A percentile compares a stretch with the other conserved stretches of the same genome.
Evolutionary conservation across 2,113 vertebrate genomes (phyloP).

Genomic region (Acanthisitta chloris): DNA sequence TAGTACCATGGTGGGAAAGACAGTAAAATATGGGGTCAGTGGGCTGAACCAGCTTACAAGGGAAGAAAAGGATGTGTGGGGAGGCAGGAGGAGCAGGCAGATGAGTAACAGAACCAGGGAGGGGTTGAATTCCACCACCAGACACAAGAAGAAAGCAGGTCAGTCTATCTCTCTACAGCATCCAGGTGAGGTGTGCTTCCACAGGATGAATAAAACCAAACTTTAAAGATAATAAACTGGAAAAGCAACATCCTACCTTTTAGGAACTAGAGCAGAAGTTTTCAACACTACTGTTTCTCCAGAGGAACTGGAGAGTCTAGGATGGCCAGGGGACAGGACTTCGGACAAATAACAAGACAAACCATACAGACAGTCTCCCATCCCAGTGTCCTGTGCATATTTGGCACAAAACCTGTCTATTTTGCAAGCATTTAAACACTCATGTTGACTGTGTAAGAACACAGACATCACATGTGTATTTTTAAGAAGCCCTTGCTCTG

Average conservation of each 20-base stretch:
- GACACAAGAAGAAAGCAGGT: background rate
- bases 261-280: background rate
- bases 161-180: background rate
- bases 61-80: background rate
- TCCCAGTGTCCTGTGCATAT: background rate
- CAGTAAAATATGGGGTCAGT: rapidly evolving
- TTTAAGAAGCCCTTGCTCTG: background rate
- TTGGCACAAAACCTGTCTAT: background rate
- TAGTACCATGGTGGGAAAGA: background rate
- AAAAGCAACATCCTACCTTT: background rate
- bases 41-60: background rate
- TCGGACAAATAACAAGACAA: background rate
- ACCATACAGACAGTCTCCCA: background rate
- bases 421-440: background rate
- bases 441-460: background rate
- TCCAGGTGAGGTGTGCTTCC: background rate
- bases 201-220: background rate
- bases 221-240: background rate
- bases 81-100: background rate
- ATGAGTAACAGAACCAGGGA: background rate
- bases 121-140: background rate
- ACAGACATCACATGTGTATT: rapidly evolving
- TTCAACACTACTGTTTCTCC: background rate
- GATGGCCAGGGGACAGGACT: background rate
- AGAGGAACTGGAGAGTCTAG: background rate